Base-by-base conservation (phyloP, 2,797 vertebrate species). In the Thamnophis elegans region DNA sequence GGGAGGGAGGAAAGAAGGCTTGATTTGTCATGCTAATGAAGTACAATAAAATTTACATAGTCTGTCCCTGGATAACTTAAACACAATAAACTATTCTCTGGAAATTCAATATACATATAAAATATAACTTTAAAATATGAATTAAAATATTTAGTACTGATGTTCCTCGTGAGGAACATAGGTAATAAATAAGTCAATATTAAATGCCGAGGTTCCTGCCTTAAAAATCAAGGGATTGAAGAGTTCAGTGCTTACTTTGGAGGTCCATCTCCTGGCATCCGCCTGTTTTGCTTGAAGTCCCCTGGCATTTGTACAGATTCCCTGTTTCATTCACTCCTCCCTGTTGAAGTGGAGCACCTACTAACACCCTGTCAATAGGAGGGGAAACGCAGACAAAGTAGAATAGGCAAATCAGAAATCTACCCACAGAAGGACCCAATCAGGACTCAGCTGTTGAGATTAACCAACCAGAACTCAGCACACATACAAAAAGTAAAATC, bases 291-390 rank as follows among this genome's bases (percentile, higher is more conserved):
- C 88, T 51, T 9, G 26, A 42, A 3, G 0, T 5, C 0, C 4
- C 42, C 47, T 65, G 86, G 42, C 93, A 94, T 42, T 51, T 91
- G 68, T 93, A 94, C 51, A 94, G 13, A 62, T 91, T 89, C 3
- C 93, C 93, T 0, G 4, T 93, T 91, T 94, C 88, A 25, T 92
- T 93, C 90, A 88, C 56, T 1, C 7, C 9, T 32, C 92, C 92
- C 2, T 20, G 82, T 58, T 94, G 92, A 36, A 94, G 85, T 1
- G 92, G 93, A 28, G 92, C 93, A 36, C 93, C 88, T 4, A 91
- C 65, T 11, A 94, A 28, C 14, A 94, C 18, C 56, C 93, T 94
- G 53, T 9, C 53, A 53, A 73, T 20, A 58, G 18, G 56, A 60
- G 16, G 59, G 42, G 11, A 93, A 42, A 82, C 1, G 4, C 18